phyloP scores from a whole-genome alignment of 2,888 invertebrate genomes.

The Drosophila antonietae region DNA sequence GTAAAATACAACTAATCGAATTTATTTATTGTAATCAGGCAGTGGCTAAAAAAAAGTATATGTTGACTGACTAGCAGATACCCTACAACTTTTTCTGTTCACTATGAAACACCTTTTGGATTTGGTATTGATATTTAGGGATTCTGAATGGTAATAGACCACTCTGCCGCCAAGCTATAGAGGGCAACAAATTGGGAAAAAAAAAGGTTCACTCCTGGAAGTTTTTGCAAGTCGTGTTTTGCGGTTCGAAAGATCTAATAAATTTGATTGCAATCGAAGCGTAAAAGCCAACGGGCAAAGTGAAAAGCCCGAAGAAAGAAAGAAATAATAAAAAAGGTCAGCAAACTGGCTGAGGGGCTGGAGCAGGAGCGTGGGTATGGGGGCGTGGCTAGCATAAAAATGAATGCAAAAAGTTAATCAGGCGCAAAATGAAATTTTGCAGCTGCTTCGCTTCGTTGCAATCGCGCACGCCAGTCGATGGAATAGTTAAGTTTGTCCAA shows the following conservation, averaged over 20 bases:
- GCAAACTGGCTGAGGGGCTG: conserved; percentile 6
- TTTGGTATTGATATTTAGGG: too few relatives aligned
- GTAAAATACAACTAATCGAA: not conserved
- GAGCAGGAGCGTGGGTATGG: not conserved
- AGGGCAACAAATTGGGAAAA: conserved; percentile 2
- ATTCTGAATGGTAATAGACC: too few relatives aligned
- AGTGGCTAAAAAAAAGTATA: too few relatives aligned
- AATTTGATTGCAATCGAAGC: conserved; percentile 68
- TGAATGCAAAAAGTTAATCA: conserved; percentile 69
- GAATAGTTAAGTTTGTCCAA: not conserved
- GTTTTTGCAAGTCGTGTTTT: conserved; percentile 40
- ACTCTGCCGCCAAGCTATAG: too few relatives aligned
- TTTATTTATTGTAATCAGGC: not conserved
- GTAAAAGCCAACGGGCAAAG: conserved; percentile 51
- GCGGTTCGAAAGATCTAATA: conserved; percentile 43
- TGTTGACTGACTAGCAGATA: not conserved
- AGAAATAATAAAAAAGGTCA: conserved; percentile 48
- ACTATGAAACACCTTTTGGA: too few relatives aligned
- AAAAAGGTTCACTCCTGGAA: conserved; percentile 34
- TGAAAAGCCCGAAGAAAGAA: not conserved
- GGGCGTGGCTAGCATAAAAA: conserved; percentile 38
- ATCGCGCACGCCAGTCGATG: conserved; percentile 3
- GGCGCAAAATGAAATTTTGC: conserved; percentile 47
- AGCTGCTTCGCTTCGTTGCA: conserved; percentile 24
- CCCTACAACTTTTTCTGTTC: not conserved